Percentiles rank a stretch among this genome's conserved stretches.
phyloP scores from a whole-genome alignment of 2,888 invertebrate genomes.

The Acanthosepion pharaonis region DNA sequence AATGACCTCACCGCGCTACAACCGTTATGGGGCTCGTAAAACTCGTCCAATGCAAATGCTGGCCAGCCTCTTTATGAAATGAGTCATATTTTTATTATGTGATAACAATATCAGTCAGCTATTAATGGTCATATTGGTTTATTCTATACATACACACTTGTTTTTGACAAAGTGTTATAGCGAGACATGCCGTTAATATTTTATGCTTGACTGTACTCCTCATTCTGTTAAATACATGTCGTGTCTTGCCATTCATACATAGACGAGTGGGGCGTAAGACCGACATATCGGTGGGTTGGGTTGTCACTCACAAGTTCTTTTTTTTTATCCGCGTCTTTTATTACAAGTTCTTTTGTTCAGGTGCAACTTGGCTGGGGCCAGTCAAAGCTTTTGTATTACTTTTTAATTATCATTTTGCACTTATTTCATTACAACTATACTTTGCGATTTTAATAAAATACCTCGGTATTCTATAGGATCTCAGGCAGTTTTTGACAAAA shows the following conservation, averaged over 20 bases:
- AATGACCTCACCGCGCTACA: too few species aligned
- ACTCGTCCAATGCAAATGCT: too few species aligned
- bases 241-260: neutral
- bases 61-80: neutral
- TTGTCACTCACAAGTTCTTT: neutral
- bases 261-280: neutral
- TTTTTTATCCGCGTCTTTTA: neutral
- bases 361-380: neutral
- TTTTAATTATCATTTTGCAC: neutral
- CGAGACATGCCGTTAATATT: neutral
- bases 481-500: too few species aligned
- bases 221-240: neutral
- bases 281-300: neutral
- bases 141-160: neutral
- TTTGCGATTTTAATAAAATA: too few species aligned
- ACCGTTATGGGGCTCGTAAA: too few species aligned
- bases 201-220: conserved; percentile 17
- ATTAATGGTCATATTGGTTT: neutral
- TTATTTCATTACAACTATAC: too few species aligned
- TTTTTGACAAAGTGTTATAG: neutral
- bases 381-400: neutral
- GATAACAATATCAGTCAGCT: neutral
- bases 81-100: neutral
- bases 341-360: neutral
- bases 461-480: too few species aligned